These are phyloP conservation scores for Petrophora chlorosata DNA, from an alignment of 2,888 invertebrate species.

Conservation along the genomic window DNA sequence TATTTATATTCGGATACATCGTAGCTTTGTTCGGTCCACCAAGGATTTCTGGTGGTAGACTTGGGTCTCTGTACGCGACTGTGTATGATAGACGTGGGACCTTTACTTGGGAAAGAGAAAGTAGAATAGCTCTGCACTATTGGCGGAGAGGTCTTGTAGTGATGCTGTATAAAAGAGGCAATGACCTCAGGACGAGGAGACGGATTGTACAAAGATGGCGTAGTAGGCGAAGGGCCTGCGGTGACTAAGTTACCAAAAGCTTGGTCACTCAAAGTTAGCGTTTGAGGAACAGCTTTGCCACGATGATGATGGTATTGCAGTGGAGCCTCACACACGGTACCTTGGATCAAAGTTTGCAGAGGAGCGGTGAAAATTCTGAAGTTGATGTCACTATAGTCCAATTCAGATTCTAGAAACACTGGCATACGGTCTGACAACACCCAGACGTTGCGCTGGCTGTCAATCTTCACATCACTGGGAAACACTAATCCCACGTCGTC, in stretches of 20 bases:
- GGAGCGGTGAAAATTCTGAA: constrained; percentile 90
- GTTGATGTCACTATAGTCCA: constrained; percentile 90
- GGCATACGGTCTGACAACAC: constrained; percentile 93
- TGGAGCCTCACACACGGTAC: constrained; percentile 88
- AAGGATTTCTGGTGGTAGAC: constrained; percentile 39
- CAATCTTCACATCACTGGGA: constrained; percentile 91
- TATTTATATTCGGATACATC: constrained; percentile 50
- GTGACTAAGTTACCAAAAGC: constrained; percentile 35
- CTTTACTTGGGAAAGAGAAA: constrained; percentile 46
- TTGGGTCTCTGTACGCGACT: constrained; percentile 26
- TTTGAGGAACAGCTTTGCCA: constrained; percentile 31
- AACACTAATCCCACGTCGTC: constrained; percentile 91
- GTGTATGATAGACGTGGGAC: constrained; percentile 37
- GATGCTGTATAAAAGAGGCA: constrained; percentile 32
- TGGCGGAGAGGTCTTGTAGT: constrained; percentile 40
- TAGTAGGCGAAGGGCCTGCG: constrained; percentile 29
- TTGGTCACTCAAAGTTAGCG: constrained; percentile 33
- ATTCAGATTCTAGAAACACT: constrained; percentile 86
- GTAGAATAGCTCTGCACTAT: constrained; percentile 43
- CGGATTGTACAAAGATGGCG: constrained; percentile 32
- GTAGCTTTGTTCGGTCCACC: constrained; percentile 56
- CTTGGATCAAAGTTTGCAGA: constrained; percentile 85
- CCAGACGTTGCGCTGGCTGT: constrained; percentile 88
- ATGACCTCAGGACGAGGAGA: constrained; percentile 27
- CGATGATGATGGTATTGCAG: constrained; percentile 23